A percentile compares a stretch with the other conserved stretches of the same genome.
Evolutionary conservation across 2,888 invertebrate genomes (phyloP).

Genomic region (Ephialtes manifestator): DNA sequence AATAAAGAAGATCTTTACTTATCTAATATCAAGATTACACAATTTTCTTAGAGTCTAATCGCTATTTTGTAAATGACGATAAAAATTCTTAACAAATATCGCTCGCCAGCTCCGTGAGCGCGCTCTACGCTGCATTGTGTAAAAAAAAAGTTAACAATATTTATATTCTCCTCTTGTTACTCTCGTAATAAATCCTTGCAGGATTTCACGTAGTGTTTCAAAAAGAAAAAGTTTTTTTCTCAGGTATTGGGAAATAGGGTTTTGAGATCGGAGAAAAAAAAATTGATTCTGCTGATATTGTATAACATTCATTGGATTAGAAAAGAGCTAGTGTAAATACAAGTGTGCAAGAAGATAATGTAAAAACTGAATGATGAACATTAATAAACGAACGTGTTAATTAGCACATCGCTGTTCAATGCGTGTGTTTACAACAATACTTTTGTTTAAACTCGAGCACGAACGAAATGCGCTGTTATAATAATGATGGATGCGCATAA

Average conservation of each 20-base stretch:
- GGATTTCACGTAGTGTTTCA: not conserved
- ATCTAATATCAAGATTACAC: slow-evolving; percentile 67
- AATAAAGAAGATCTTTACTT: slow-evolving; percentile 69
- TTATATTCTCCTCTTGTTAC: not conserved
- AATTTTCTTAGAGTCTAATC: slow-evolving; percentile 67
- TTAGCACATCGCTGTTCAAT: slow-evolving; percentile 13
- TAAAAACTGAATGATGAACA: slow-evolving; percentile 44
- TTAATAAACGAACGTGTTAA: slow-evolving; percentile 38
- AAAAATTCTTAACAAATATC: slow-evolving; percentile 61
- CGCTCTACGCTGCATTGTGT: slow-evolving; percentile 27
- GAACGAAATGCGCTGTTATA: slow-evolving; percentile 37
- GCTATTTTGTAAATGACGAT: slow-evolving; percentile 65
- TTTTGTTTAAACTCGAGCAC: slow-evolving; percentile 49
- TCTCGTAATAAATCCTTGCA: not conserved
- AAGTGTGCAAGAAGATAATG: slow-evolving; percentile 53
- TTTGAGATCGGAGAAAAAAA: slow-evolving; percentile 48
- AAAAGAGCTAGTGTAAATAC: slow-evolving; percentile 33
- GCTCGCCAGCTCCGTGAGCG: slow-evolving; percentile 36
- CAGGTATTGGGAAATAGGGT: not conserved
- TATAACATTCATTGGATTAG: slow-evolving; percentile 63
- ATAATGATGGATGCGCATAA: slow-evolving; percentile 31
- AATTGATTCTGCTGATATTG: slow-evolving; percentile 19
- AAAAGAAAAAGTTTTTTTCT: not conserved
- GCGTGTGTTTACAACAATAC: slow-evolving; percentile 39
- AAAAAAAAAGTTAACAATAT: slow-evolving; percentile 50